Evolutionary conservation across 2,797 vertebrate species (phyloP).

Genomic region (Chaunax sp.): DNA sequence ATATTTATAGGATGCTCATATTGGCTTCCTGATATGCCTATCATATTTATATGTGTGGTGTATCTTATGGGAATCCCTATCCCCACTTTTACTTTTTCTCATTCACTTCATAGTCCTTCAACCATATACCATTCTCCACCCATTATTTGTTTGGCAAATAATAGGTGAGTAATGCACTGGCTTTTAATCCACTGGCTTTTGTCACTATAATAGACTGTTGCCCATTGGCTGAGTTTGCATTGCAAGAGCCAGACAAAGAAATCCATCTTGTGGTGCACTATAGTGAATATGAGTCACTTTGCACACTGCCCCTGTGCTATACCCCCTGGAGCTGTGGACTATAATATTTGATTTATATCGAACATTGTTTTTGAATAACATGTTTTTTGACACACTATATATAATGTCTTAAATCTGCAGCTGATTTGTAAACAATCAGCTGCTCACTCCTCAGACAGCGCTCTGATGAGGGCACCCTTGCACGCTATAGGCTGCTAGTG

Average conservation of each 20-base stretch:
- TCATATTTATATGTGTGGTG: background rate
- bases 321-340: too few species aligned
- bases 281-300: conserved; percentile 17
- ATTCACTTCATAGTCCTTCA: background rate
- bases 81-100: background rate
- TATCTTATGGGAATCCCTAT: background rate
- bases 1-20: conserved; percentile 16
- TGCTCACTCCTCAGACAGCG: background rate
- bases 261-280: conserved; percentile 28
- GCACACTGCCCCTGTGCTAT: too few species aligned
- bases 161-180: too few species aligned
- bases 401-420: conserved; percentile 8
- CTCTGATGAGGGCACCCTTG: conserved; percentile 1
- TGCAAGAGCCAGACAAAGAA: background rate
- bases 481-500: background rate
- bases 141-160: conserved; percentile 16
- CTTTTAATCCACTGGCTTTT: background rate
- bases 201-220: background rate
- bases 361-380: background rate
- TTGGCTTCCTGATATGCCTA: background rate
- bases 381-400: background rate
- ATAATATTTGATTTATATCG: background rate
- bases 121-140: background rate
- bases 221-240: too few species aligned
- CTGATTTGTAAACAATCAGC: conserved; percentile 6